Percentiles rank a stretch among this genome's conserved stretches.
Evolutionary conservation across 2,888 invertebrate species (phyloP).

Genomic region (Apodemia mormo): DNA sequence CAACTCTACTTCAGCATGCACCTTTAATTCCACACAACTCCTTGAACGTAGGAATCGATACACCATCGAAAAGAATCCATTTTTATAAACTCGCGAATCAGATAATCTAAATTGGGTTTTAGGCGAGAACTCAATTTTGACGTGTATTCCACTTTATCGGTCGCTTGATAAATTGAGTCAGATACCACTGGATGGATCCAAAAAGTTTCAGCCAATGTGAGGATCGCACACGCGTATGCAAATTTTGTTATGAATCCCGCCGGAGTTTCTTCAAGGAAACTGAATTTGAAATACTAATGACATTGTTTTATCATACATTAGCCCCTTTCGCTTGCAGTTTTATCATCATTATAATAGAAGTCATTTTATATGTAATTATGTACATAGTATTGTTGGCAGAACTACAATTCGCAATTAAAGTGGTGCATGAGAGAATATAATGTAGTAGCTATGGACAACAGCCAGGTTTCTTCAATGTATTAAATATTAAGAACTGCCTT

Average conservation of each 20-base stretch:
- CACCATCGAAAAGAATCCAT: conserved; percentile 36
- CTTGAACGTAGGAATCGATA: conserved; percentile 25
- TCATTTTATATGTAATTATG: too few species aligned
- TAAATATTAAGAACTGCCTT: too few species aligned
- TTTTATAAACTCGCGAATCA: conserved; percentile 68
- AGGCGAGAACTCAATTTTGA: conserved; percentile 77
- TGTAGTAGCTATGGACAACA: too few species aligned
- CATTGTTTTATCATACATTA: neutral
- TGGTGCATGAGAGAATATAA: too few species aligned
- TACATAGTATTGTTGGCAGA: too few species aligned
- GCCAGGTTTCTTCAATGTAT: too few species aligned
- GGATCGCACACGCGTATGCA: conserved; percentile 33
- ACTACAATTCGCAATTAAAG: too few species aligned
- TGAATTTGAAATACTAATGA: conserved; percentile 22
- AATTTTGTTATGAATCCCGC: conserved; percentile 29
- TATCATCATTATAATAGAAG: too few species aligned
- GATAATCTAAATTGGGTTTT: conserved; percentile 80
- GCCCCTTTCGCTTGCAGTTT: neutral
- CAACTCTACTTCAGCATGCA: too few species aligned
- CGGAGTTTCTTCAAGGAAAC: conserved; percentile 26
- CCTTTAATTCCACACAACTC: neutral
- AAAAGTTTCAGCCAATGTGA: conserved; percentile 31
- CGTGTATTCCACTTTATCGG: conserved; percentile 75
- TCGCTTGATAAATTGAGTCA: conserved; percentile 72
- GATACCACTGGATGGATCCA: conserved; percentile 49